Percentiles rank a stretch among this genome's conserved stretches.
Conservation (phyloP, 2,888 invertebrate genomes). For the Gymnocheta viridis region DNA sequence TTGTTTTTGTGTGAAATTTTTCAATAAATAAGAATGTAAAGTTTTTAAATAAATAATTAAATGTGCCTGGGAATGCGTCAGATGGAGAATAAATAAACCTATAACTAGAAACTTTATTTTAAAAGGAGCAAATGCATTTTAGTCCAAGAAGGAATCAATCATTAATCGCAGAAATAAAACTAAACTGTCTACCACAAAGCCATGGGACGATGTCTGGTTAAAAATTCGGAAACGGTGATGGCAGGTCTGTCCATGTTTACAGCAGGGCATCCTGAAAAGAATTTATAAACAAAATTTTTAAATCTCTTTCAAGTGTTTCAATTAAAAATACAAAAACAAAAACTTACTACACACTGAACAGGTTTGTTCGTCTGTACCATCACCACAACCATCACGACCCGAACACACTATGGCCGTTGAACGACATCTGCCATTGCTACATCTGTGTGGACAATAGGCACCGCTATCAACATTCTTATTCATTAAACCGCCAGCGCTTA, state of each 20-base stretch:
- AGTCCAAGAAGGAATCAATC: not conserved
- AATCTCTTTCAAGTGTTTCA: no score
- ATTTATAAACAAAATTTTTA: slow-evolving; percentile 52
- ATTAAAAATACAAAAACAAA: not conserved
- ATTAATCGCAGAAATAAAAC: not conserved
- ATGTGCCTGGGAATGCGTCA: slow-evolving; percentile 58
- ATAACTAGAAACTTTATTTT: slow-evolving; percentile 72
- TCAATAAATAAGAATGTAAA: slow-evolving; percentile 46
- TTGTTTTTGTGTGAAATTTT: slow-evolving; percentile 20
- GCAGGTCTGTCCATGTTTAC: slow-evolving; percentile 74
- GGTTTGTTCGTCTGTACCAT: slow-evolving; percentile 92
- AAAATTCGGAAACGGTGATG: slow-evolving; percentile 65
- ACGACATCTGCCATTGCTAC: slow-evolving; percentile 93
- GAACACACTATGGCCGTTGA: slow-evolving; percentile 95
- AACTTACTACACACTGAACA: slow-evolving; percentile 94
- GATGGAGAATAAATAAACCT: slow-evolving; percentile 77
- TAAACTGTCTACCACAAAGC: slow-evolving; percentile 77
- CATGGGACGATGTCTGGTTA: slow-evolving; percentile 79
- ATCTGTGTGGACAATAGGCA: slow-evolving; percentile 89
- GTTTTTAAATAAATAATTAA: slow-evolving; percentile 73
- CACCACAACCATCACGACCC: slow-evolving; percentile 95
- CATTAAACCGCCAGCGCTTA: slow-evolving; percentile 77
- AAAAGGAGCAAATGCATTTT: slow-evolving; percentile 28
- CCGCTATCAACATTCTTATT: slow-evolving; percentile 74
- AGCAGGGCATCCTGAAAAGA: slow-evolving; percentile 84